Percentiles rank a stretch among this genome's conserved stretches.
Conservation (phyloP, 1,140 invertebrate species). For the Anadara kagoshimensis region DNA sequence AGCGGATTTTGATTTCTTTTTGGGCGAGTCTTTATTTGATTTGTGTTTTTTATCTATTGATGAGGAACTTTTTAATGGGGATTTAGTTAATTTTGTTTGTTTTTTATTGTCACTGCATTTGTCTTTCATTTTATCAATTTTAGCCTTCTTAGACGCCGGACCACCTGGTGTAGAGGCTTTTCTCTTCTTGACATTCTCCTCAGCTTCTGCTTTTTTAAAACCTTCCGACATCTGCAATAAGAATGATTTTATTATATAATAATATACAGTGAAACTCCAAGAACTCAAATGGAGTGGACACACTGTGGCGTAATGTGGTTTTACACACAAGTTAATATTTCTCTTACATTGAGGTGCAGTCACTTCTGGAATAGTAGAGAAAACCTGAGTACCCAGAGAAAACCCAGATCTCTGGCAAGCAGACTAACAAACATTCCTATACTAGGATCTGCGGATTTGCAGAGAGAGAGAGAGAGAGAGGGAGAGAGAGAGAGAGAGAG, state of each 20-base stretch:
- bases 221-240: conserved; percentile 58
- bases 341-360: too few relatives aligned
- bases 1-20: conserved; percentile 19
- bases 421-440: too few relatives aligned
- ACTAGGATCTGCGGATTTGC: too few relatives aligned
- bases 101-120: conserved; percentile 46
- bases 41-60: conserved; percentile 35
- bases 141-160: conserved; percentile 46
- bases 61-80: conserved; percentile 44
- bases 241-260: neutral
- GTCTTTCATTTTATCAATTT: conserved; percentile 43
- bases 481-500: too few relatives aligned
- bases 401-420: too few relatives aligned
- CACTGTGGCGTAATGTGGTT: too few relatives aligned
- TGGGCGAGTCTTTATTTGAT: conserved; percentile 29
- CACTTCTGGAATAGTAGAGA: too few relatives aligned
- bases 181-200: conserved; percentile 43
- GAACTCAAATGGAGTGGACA: too few relatives aligned
- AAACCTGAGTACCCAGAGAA: too few relatives aligned
- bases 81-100: conserved; percentile 24
- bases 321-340: too few relatives aligned
- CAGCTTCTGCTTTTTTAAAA: conserved; percentile 46
- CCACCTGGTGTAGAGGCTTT: conserved; percentile 37
- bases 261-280: neutral
- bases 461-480: too few relatives aligned